Conservation (phyloP, 2,797 vertebrate genomes). For the Gymnodraco acuticeps region DNA sequence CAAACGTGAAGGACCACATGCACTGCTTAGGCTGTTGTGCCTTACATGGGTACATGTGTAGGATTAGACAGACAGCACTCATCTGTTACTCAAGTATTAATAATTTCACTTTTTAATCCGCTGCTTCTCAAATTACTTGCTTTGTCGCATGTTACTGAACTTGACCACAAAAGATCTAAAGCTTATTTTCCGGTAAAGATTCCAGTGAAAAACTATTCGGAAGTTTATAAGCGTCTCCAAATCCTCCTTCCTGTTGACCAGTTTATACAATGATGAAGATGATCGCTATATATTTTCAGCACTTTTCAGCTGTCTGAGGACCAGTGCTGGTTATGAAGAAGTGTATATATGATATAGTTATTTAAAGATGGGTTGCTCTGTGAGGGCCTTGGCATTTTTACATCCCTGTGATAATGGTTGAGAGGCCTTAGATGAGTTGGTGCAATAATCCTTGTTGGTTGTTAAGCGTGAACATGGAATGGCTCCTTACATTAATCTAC, state of each 20-base stretch:
- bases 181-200: conserved; percentile 31
- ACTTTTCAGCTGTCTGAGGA: conserved; percentile 54
- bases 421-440: conserved; percentile 85
- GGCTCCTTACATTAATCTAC: conserved; percentile 31
- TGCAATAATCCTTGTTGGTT: conserved; percentile 81
- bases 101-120: conserved; percentile 3
- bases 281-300: conserved; percentile 60
- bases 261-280: conserved; percentile 51
- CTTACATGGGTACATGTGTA: conserved; percentile 61
- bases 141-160: conserved; percentile 61
- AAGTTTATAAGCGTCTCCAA: conserved; percentile 22
- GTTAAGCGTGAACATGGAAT: conserved; percentile 30
- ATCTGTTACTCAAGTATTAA: conserved; percentile 42
- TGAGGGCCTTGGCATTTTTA: conserved; percentile 55
- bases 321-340: conserved; percentile 51
- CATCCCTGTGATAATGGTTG: conserved; percentile 58
- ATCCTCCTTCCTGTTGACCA: conserved; percentile 38
- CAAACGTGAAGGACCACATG: conserved; percentile 28
- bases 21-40: conserved; percentile 62
- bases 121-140: conserved; percentile 23
- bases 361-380: conserved; percentile 62
- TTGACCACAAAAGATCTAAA: conserved; percentile 38
- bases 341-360: conserved; percentile 67
- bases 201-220: conserved; percentile 22
- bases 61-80: conserved; percentile 26